phyloP scores from a whole-genome alignment of 2,888 invertebrate genomes.

The Drosophila birchii region DNA sequence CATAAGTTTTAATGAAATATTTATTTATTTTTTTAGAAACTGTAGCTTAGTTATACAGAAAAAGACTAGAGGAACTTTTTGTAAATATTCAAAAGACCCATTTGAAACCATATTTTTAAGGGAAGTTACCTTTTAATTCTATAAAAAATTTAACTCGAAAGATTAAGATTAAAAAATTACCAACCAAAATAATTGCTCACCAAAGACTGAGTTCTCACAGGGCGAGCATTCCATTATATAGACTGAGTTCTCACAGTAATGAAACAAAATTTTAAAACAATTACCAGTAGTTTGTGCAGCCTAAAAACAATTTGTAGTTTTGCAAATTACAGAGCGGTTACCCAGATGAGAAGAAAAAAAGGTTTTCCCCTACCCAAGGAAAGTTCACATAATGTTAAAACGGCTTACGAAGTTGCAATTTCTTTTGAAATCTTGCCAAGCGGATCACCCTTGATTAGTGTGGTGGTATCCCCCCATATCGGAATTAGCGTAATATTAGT shows the following conservation, averaged over 20 bases:
- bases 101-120: too few relatives aligned
- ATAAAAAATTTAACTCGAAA: too few relatives aligned
- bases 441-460: background rate
- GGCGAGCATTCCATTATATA: too few relatives aligned
- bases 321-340: slow-evolving; percentile 11
- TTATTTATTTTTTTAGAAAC: background rate
- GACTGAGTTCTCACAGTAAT: background rate
- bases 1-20: background rate
- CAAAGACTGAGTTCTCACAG: background rate
- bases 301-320: slow-evolving; percentile 5
- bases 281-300: slow-evolving; percentile 5
- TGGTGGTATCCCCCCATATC: background rate
- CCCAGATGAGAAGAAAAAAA: background rate
- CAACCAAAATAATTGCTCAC: background rate
- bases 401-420: background rate
- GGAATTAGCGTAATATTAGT: slow-evolving; percentile 14
- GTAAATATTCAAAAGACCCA: too few relatives aligned
- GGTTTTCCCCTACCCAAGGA: background rate
- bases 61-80: too few relatives aligned
- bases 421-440: background rate
- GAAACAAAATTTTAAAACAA: slow-evolving; percentile 3
- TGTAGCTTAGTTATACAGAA: too few relatives aligned
- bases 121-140: too few relatives aligned
- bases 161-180: too few relatives aligned
- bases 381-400: slow-evolving; percentile 4